Conservation (phyloP, 2,888 invertebrate species). For the Meloe dianella region DNA sequence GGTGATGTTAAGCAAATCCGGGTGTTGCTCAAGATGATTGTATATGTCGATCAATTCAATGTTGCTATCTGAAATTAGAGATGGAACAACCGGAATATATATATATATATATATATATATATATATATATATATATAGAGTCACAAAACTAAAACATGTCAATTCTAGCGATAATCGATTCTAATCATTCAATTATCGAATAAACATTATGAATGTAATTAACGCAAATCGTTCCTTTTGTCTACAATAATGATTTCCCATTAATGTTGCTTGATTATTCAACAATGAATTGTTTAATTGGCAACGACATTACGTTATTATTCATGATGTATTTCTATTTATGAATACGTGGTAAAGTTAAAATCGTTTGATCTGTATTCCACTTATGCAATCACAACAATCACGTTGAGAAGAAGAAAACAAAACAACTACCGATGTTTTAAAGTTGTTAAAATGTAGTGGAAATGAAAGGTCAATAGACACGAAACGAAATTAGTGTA, state of each 20-base stretch:
- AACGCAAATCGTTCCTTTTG: not conserved
- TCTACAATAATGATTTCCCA: not conserved
- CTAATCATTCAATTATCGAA: not conserved
- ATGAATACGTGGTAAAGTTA: not conserved
- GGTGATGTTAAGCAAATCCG: conserved; percentile 57
- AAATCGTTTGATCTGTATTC: no score
- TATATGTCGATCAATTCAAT: conserved; percentile 50
- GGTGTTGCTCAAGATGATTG: conserved; percentile 46
- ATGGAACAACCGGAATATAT: not conserved
- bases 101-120: no score
- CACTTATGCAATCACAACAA: no score
- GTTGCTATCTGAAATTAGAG: conserved; percentile 37
- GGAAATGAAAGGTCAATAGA: not conserved
- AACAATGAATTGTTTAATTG: not conserved
- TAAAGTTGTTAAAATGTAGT: no score
- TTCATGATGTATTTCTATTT: not conserved
- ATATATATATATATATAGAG: no score
- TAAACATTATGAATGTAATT: not conserved
- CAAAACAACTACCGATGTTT: no score
- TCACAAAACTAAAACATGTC: not conserved
- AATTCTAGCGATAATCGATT: not conserved
- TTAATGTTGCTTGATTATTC: not conserved
- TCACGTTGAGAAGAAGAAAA: no score
- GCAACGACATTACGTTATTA: not conserved
- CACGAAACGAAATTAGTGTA: not conserved